Percentiles rank a stretch among this genome's conserved stretches.
Conservation (phyloP, 2,797 vertebrate species). For the Scleropages formosus region DNA sequence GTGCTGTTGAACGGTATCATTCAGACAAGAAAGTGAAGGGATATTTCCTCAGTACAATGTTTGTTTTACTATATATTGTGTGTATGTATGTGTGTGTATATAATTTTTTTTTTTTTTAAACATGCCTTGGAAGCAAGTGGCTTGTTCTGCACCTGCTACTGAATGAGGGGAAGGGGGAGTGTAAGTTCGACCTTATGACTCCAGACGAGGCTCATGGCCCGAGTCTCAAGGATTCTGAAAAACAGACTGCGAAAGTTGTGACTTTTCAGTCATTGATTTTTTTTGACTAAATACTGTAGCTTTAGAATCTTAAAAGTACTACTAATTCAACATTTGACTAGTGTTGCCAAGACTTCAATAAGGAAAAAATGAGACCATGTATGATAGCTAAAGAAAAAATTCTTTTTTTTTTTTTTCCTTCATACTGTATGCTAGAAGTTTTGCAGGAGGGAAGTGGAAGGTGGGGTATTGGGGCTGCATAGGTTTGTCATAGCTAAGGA, state of each 20-base stretch:
- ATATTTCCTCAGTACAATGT: slow-evolving; percentile 24
- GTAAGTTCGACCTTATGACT: slow-evolving; percentile 24
- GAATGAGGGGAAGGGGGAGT: neutral
- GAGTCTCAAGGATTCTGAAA: neutral
- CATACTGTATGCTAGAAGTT: slow-evolving; percentile 58
- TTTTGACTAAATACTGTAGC: slow-evolving; percentile 58
- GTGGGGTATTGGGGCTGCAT: too few relatives aligned
- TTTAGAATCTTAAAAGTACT: slow-evolving; percentile 56
- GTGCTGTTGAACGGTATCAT: slow-evolving; percentile 17
- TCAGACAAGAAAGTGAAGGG: slow-evolving; percentile 33
- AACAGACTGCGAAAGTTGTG: neutral
- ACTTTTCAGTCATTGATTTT: slow-evolving; percentile 32
- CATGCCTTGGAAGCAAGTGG: neutral
- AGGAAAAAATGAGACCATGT: slow-evolving; percentile 46
- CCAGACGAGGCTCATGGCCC: neutral
- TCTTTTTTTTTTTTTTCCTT: slow-evolving; percentile 68
- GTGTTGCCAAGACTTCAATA: slow-evolving; percentile 53
- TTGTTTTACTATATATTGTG: slow-evolving; percentile 14
- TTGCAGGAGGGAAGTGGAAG: slow-evolving; percentile 32
- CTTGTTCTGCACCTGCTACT: slow-evolving; percentile 21
- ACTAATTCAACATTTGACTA: slow-evolving; percentile 57
- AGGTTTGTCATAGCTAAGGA: slow-evolving; percentile 48
- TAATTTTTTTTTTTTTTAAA: slow-evolving; percentile 3
- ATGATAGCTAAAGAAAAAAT: slow-evolving; percentile 56
- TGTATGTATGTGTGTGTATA: too few relatives aligned